Evolutionary conservation across 2,888 invertebrate species (phyloP), one percentile per base, ranked within the genome.

Genomic region (Corbicula japonica): DNA sequence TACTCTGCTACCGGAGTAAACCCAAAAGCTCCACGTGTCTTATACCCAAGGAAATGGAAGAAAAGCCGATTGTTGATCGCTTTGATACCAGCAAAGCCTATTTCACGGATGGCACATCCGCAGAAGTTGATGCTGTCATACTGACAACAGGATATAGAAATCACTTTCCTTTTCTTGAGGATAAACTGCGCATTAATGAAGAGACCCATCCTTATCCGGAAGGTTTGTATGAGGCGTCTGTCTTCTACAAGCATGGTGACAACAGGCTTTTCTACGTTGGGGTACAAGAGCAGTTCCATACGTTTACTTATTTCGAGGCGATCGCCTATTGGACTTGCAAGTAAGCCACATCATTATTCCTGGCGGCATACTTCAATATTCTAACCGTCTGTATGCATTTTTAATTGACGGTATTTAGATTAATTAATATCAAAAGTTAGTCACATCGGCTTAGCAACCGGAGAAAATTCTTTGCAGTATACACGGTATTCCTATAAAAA

Each of bases 121-220:
- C 61, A 1, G 74, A 68, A 23, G 50, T 68, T n/a, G 74, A 74
- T 32, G 35, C 60, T 28, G 58, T 74, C 18, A 74, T 73, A 8
- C 34, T 56, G 18, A 28, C 50, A 10, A 73, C 73, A 26, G 73
- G 66, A 3, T 73, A 73, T 58, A 15, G 26, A 26, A 44, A 66
- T 30, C 46, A 58, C 30, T 73, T 73, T 28, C 58, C 58, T 21
- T 73, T 46, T 21, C 23, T 73, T 21, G 30, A 34, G 15, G 32
- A 50, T 18, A 5, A 35, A 1, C 30, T 73, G 6, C 54, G 60
- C 3, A n/a, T 74, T 15, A 15, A 50, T 15, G 28, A 41, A 15
- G 32, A 32, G 6, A 23, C 46, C 4, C 32, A 8, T 18, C n/a
- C 50, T 5, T 73, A 73, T 34, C 66, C 73, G 4, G 48, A 32